These are phyloP conservation scores for Mesorhabditis belari DNA, from an alignment of 2,888 invertebrate genomes.

Conservation along the genomic window DNA sequence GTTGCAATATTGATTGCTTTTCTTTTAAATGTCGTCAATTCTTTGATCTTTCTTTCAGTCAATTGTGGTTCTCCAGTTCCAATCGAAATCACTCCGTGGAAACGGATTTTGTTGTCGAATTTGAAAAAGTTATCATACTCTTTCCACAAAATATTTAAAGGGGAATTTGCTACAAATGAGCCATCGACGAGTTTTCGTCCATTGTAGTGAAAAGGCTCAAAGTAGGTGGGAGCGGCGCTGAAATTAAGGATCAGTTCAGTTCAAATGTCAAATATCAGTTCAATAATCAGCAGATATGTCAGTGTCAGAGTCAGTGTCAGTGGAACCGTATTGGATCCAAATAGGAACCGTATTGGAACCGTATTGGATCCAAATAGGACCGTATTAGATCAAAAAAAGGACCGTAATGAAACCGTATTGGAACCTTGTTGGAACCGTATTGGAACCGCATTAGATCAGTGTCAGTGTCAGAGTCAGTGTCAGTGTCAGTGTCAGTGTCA, in stretches of 20 bases:
- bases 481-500: no score
- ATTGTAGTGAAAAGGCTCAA: conserved; percentile 36
- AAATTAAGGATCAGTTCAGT: background rate
- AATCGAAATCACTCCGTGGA: conserved; percentile 41
- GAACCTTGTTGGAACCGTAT: no score
- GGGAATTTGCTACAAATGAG: conserved; percentile 46
- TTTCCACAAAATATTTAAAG: conserved; percentile 42
- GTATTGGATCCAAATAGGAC: no score
- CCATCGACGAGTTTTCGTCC: conserved; percentile 43
- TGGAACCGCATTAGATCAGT: no score
- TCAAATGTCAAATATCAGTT: background rate
- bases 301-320: no score
- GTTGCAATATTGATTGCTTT: conserved; percentile 37
- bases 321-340: no score
- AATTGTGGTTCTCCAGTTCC: conserved; percentile 44
- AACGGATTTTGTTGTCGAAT: conserved; percentile 26
- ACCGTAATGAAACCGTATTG: no score
- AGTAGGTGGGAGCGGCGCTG: conserved; percentile 48
- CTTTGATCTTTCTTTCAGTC: conserved; percentile 24
- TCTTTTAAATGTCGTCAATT: conserved; percentile 29
- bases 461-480: no score
- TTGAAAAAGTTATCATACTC: conserved; percentile 40
- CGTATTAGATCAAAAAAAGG: no score
- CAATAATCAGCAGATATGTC: no score
- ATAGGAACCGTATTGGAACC: no score